A percentile compares a stretch with the other conserved stretches of the same genome.
Evolutionary conservation across 2,888 invertebrate genomes (phyloP).

Genomic region (Ormyrus labotus): DNA sequence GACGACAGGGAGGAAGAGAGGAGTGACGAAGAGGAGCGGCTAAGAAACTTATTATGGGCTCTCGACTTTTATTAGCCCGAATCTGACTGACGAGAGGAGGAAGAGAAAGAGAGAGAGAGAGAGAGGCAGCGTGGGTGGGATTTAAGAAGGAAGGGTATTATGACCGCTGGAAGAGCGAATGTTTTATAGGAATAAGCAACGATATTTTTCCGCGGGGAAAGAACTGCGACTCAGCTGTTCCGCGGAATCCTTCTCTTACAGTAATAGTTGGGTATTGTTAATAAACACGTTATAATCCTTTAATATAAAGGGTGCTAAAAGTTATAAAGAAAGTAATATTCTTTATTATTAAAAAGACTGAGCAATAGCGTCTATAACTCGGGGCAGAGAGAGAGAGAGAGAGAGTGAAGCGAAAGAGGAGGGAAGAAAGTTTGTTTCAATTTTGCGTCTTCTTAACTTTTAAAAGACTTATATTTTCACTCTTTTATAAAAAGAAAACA

Average conservation of each 20-base stretch:
- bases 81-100: constrained; percentile 7
- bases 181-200: not conserved
- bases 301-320: too few relatives aligned
- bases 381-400: too few relatives aligned
- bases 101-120: not conserved
- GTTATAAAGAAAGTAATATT: too few relatives aligned
- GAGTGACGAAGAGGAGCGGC: not conserved
- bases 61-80: constrained; percentile 9
- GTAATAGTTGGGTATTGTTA: too few relatives aligned
- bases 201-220: not conserved
- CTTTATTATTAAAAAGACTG: not conserved
- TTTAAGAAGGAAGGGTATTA: not conserved
- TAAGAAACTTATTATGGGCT: constrained; percentile 8
- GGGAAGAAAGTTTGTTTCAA: not conserved
- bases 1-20: not conserved
- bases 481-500: constrained; percentile 26
- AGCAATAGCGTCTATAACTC: too few relatives aligned
- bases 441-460: not conserved
- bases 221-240: too few relatives aligned
- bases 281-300: too few relatives aligned
- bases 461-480: constrained; percentile 9
- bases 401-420: not conserved
- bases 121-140: not conserved
- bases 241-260: too few relatives aligned
- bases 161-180: not conserved